Percentiles rank a stretch among this genome's conserved stretches.
These are phyloP conservation scores for Pantherophis vulpinus DNA, from an alignment of 2,797 vertebrate species.

Conservation along the genomic window DNA sequence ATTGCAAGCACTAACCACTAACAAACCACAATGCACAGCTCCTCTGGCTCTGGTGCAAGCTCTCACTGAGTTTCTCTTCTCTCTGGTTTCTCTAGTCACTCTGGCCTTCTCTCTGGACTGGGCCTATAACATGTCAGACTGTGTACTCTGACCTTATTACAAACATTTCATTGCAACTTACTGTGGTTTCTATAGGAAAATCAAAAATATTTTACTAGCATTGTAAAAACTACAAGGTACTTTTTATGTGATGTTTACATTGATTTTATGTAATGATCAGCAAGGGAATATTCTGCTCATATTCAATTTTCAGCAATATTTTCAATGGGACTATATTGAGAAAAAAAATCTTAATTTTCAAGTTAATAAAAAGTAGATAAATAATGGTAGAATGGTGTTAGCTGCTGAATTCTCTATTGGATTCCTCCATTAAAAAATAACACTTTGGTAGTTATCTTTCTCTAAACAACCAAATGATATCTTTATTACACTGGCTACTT, in stretches of 20 bases:
- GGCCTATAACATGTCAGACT: too few species aligned
- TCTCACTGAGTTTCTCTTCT: too few species aligned
- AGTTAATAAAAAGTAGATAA: constrained; percentile 30
- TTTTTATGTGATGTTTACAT: constrained; percentile 22
- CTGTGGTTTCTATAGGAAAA: constrained; percentile 29
- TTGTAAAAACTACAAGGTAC: constrained; percentile 8
- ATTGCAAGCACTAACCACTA: too few species aligned
- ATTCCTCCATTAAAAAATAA: not conserved
- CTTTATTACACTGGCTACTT: accelerated
- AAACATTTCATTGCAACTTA: not conserved
- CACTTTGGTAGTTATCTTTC: not conserved
- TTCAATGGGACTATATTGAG: constrained; percentile 29
- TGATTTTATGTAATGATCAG: constrained; percentile 35
- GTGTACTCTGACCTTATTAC: not conserved
- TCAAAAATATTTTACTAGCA: not conserved
- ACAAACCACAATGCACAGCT: too few species aligned
- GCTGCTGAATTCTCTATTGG: not conserved
- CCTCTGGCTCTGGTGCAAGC: too few species aligned
- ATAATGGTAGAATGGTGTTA: constrained; percentile 20
- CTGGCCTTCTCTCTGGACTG: too few species aligned
- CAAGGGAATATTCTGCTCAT: constrained; percentile 29
- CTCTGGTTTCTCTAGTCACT: too few species aligned
- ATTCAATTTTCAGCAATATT: constrained; percentile 18
- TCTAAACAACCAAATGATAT: not conserved
- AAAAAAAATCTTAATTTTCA: constrained; percentile 17